Conservation (phyloP, 2,888 invertebrate species). For the Nipponacmea schrenckii region DNA sequence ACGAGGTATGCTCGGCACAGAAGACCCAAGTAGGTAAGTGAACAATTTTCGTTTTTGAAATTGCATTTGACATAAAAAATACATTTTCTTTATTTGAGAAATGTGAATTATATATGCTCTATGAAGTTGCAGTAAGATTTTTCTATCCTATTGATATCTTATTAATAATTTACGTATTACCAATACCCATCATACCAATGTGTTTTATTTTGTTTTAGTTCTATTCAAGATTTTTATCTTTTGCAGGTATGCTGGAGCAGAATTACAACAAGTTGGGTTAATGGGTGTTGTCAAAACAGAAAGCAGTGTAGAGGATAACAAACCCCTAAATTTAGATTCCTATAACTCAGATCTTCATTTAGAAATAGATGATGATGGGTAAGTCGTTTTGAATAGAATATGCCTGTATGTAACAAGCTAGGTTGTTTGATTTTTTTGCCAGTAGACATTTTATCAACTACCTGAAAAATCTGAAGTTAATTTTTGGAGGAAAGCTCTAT, state of each 20-base stretch:
- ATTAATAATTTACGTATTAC: too few relatives aligned
- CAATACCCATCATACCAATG: too few relatives aligned
- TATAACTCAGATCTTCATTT: conserved; percentile 65
- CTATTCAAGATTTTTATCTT: too few relatives aligned
- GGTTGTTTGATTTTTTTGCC: neutral
- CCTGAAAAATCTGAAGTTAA: too few relatives aligned
- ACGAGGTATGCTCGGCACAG: conserved; percentile 5
- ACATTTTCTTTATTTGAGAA: too few relatives aligned
- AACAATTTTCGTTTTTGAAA: neutral
- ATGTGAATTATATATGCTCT: too few relatives aligned
- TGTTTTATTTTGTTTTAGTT: neutral
- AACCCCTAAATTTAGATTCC: conserved; percentile 53
- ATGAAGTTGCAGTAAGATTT: too few relatives aligned
- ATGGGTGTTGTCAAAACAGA: conserved; percentile 31
- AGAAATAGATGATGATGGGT: conserved; percentile 60
- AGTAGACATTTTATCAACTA: too few relatives aligned
- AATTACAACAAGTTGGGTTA: neutral
- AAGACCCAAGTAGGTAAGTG: conserved; percentile 9
- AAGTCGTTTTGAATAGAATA: conserved; percentile 25
- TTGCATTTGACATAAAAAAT: too few relatives aligned
- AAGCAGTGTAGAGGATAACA: conserved; percentile 36
- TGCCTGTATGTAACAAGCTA: too few relatives aligned
- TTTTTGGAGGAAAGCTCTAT: too few relatives aligned
- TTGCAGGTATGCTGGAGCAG: neutral
- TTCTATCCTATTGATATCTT: too few relatives aligned